Percentiles rank a stretch among this genome's conserved stretches.
Evolutionary conservation across 2,888 invertebrate species (phyloP).

Genomic region (Scaptomyza parva): DNA sequence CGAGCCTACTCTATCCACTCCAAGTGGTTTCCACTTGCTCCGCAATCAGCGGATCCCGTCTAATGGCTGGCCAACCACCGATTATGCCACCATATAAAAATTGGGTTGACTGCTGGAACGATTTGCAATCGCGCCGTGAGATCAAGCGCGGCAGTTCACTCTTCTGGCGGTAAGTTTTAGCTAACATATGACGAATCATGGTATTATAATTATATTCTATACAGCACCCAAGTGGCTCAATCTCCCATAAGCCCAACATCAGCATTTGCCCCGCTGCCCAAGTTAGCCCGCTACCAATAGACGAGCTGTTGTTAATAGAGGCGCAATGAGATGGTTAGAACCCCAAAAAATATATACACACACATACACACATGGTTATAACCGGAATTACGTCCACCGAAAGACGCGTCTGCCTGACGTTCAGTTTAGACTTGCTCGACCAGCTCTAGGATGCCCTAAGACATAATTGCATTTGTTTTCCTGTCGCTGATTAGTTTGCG

Average conservation of each 20-base stretch:
- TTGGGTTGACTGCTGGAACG: slow-evolving; percentile 94
- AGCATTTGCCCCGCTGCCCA: slow-evolving; percentile 72
- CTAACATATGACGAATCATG: neutral
- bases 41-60: slow-evolving; percentile 92
- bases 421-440: slow-evolving; percentile 19
- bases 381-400: slow-evolving; percentile 36
- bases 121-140: slow-evolving; percentile 90
- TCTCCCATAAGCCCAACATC: slow-evolving; percentile 36
- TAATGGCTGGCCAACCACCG: slow-evolving; percentile 93
- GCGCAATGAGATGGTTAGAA: slow-evolving; percentile 25
- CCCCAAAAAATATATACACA: slow-evolving; percentile 8
- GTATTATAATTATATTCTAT: neutral
- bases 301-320: slow-evolving; percentile 10
- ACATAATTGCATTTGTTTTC: slow-evolving; percentile 66
- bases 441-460: slow-evolving; percentile 39
- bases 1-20: slow-evolving; percentile 95
- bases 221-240: slow-evolving; percentile 46
- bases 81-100: slow-evolving; percentile 92
- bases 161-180: slow-evolving; percentile 82
- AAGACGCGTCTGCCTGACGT: slow-evolving; percentile 54
- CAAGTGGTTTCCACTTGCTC: slow-evolving; percentile 96
- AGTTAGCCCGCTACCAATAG: slow-evolving; percentile 72
- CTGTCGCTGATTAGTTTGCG: slow-evolving; percentile 37
- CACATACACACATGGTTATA: slow-evolving; percentile 2
- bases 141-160: slow-evolving; percentile 94